These are phyloP conservation scores for Steinernema carpocapsae DNA, from an alignment of 2,888 invertebrate species.

Conservation along the genomic window DNA sequence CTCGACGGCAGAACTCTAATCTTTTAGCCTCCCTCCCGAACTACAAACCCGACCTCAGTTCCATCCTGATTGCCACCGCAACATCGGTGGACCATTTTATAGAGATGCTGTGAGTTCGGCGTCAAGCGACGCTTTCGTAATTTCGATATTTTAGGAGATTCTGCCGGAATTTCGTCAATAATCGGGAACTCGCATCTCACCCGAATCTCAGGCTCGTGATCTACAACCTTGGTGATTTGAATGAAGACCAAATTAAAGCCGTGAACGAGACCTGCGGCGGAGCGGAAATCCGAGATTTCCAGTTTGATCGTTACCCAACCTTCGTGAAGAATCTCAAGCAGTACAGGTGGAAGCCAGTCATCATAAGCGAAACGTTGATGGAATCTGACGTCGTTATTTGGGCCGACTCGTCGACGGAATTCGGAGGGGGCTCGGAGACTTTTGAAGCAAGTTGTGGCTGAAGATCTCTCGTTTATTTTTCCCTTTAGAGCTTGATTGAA, in stretches of 20 bases:
- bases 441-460: conserved; percentile 4
- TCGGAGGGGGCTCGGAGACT: background rate
- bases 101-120: conserved; percentile 34
- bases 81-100: conserved; percentile 24
- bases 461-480: no score
- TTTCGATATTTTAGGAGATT: background rate
- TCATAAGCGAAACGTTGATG: conserved; percentile 12
- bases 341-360: conserved; percentile 37
- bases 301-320: conserved; percentile 24
- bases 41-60: no score
- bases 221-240: conserved; percentile 31
- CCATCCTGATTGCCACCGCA: conserved; percentile 18
- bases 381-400: conserved; percentile 27
- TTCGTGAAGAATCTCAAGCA: conserved; percentile 28
- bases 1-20: no score
- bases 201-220: background rate
- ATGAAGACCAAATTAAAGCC: background rate
- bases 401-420: conserved; percentile 29
- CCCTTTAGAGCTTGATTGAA: conserved; percentile 12
- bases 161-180: background rate
- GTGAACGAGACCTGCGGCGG: conserved; percentile 16
- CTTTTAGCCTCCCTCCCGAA: no score
- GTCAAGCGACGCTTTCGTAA: background rate
- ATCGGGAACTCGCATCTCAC: background rate
- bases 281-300: conserved; percentile 18